Conservation (phyloP, 2,113 vertebrate genomes). For the Jacana jacana region DNA sequence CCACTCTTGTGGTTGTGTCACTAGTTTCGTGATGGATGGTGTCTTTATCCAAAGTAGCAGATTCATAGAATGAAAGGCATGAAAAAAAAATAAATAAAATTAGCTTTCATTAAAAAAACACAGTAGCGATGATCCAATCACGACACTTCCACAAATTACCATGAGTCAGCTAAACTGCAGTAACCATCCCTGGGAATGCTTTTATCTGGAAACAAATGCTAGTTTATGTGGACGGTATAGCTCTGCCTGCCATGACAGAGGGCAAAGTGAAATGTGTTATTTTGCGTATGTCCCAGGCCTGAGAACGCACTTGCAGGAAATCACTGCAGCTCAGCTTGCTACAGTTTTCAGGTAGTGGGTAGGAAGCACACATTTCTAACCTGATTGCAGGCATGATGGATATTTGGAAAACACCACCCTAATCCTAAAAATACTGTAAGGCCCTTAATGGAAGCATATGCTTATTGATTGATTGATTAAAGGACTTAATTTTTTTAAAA, state of each 20-base stretch:
- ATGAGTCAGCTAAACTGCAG: constrained; percentile 36
- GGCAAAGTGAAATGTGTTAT: background rate
- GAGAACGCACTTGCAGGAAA: background rate
- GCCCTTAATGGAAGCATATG: background rate
- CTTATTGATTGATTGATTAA: background rate
- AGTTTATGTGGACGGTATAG: background rate
- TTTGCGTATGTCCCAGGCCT: background rate
- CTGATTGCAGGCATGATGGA: background rate
- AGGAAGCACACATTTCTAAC: background rate
- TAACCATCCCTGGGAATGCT: background rate
- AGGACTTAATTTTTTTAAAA: background rate
- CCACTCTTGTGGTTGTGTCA: background rate
- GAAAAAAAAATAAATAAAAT: background rate
- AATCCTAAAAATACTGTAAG: background rate
- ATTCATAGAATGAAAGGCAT: background rate
- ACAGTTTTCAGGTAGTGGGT: background rate
- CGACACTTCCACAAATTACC: background rate
- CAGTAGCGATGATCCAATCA: background rate
- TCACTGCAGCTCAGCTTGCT: background rate
- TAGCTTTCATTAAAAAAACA: background rate
- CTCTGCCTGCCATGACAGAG: background rate
- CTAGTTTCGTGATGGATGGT: background rate
- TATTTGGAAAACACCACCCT: background rate
- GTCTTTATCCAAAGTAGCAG: constrained; percentile 20
- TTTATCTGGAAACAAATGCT: background rate